Percentiles rank a stretch among this genome's conserved stretches.
These are phyloP conservation scores for Uromys caudimaculatus DNA, from an alignment of 2,797 vertebrate genomes.

Conservation along the genomic window DNA sequence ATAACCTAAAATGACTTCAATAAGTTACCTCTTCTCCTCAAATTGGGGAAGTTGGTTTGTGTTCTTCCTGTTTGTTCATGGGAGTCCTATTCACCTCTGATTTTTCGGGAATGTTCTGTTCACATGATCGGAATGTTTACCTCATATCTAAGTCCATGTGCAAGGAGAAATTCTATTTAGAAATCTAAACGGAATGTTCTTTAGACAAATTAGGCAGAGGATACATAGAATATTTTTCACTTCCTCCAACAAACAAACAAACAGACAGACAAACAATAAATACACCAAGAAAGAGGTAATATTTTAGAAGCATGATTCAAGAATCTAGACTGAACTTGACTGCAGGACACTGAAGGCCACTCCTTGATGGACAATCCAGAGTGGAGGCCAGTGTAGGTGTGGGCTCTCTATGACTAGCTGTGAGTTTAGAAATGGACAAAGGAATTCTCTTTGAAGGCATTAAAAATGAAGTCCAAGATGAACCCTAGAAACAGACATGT, in stretches of 20 bases:
- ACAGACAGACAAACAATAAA: background rate
- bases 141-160: background rate
- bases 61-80: background rate
- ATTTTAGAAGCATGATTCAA: background rate
- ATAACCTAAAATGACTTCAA: conserved; percentile 51
- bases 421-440: background rate
- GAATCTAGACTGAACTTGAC: background rate
- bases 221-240: conserved; percentile 35
- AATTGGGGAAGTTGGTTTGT: background rate
- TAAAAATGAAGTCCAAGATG: background rate
- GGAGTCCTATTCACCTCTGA: background rate
- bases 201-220: background rate
- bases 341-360: background rate
- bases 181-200: background rate
- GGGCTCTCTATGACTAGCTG: background rate
- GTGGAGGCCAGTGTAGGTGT: background rate
- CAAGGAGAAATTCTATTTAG: conserved; percentile 4
- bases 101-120: conserved; percentile 33
- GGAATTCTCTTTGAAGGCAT: background rate
- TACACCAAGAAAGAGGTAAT: background rate
- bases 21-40: background rate
- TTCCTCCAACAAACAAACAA: conserved; percentile 49
- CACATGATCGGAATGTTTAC: background rate
- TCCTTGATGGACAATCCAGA: background rate
- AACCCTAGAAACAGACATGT: background rate